Evolutionary conservation across 2,888 invertebrate genomes (phyloP).

Genomic region (Polydrusus tereticollis): DNA sequence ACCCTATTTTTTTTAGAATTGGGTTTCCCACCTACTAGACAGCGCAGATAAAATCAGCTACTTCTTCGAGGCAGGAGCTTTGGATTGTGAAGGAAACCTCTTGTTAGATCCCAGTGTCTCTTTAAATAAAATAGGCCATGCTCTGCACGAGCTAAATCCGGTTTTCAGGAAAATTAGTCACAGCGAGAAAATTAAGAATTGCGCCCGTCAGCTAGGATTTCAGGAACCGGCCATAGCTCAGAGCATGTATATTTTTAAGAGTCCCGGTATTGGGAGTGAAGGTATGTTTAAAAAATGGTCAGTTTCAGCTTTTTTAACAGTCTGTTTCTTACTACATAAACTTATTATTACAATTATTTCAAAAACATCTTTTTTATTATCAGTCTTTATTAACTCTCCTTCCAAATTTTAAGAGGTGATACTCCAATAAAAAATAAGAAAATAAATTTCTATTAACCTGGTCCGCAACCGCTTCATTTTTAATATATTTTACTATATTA

Average conservation of each 20-base stretch:
- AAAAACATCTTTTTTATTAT: too few relatives aligned
- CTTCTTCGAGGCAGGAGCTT: conserved; percentile 90
- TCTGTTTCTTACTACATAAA: too few relatives aligned
- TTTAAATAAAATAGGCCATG: conserved; percentile 91
- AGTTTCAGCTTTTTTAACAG: not conserved
- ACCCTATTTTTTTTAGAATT: conserved; percentile 65
- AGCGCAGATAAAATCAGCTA: conserved; percentile 93
- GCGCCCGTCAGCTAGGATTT: conserved; percentile 80
- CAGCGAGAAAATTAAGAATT: conserved; percentile 83
- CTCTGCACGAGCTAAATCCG: conserved; percentile 85
- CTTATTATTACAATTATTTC: too few relatives aligned
- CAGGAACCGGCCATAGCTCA: conserved; percentile 89
- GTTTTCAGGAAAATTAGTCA: conserved; percentile 87
- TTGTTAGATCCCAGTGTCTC: conserved; percentile 76
- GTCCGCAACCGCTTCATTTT: too few relatives aligned
- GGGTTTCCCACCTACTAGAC: conserved; percentile 87
- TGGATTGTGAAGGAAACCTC: conserved; percentile 81
- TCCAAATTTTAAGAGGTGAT: too few relatives aligned
- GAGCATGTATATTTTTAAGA: conserved; percentile 99
- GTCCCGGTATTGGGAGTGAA: conserved; percentile 90
- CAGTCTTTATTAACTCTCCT: too few relatives aligned
- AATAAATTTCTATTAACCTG: too few relatives aligned
- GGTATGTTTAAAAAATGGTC: conserved; percentile 69
- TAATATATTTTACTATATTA: too few relatives aligned
- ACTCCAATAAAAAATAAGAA: too few relatives aligned